Evolutionary conservation across 2,113 vertebrate species (phyloP).

Genomic region (Cebidichthys violaceus): DNA sequence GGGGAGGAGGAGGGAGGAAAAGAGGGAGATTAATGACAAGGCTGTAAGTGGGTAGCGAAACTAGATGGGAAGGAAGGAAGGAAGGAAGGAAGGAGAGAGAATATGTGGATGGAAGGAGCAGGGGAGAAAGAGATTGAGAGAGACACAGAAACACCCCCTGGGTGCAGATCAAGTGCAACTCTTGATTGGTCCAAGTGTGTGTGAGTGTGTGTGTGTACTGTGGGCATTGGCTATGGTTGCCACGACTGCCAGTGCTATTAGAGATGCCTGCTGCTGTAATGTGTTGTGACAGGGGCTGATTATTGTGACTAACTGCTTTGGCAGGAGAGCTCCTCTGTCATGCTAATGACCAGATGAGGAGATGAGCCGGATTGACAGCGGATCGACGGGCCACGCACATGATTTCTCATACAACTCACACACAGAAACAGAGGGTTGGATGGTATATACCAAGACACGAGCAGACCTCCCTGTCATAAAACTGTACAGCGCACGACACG

Average conservation of each 20-base stretch:
- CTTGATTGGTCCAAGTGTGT: constrained; percentile 58
- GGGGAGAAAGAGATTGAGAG: constrained; percentile 49
- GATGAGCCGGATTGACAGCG: constrained; percentile 77
- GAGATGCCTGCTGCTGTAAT: constrained; percentile 79
- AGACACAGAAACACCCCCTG: constrained; percentile 67
- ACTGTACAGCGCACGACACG: constrained; percentile 29
- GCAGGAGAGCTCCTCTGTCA: constrained; percentile 81
- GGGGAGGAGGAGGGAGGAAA: constrained; percentile 34
- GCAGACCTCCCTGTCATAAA: constrained; percentile 41
- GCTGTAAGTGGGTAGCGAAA: constrained; percentile 38
- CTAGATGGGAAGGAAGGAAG: constrained; percentile 16
- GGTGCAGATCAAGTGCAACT: constrained; percentile 67
- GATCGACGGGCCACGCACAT: constrained; percentile 58
- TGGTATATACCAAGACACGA: neutral
- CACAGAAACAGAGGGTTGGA: constrained; percentile 26
- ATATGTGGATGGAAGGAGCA: constrained; percentile 39
- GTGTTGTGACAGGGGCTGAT: constrained; percentile 84
- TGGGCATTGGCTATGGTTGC: constrained; percentile 69
- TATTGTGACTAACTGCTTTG: constrained; percentile 86
- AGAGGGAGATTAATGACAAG: constrained; percentile 56
- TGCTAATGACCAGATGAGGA: constrained; percentile 81
- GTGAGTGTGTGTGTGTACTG: constrained; percentile 25
- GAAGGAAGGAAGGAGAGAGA: constrained; percentile 36
- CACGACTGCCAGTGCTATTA: constrained; percentile 69
- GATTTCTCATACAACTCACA: constrained; percentile 28